Base-by-base conservation (phyloP, 1,140 invertebrate genomes). In the Melitaea cinxia region DNA sequence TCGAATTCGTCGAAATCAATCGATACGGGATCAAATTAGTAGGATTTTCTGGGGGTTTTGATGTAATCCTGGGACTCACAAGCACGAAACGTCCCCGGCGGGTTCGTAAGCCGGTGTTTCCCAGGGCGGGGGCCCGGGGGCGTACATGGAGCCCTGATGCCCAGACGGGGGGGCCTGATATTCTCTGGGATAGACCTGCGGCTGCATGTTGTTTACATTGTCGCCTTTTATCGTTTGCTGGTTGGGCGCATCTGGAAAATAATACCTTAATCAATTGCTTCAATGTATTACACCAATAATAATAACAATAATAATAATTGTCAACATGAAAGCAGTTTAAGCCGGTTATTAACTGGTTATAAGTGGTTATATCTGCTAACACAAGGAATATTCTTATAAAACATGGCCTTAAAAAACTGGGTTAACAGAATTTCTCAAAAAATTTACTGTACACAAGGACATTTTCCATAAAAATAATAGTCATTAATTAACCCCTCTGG, bases 191-290 rank as follows among this genome's bases (percentile, higher is more conserved):
- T 87, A 86, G 66, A 68, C 60, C 73, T 76, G 80, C 71, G 83
- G 82, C 75, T 80, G 77, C 78, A 80, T 86, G 85, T 89, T 91
- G 91, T 91, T 91, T 91, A 91, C 91, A 91, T 91, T 91, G 89
- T 91, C 89, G 87, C 89, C 88, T 80, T 90, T 88, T 69, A 82
- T 65, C 66, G 80, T 78, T 85, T 89, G 82, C 71, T 83, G 83
- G 68, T 79, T 87, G 63, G 88, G 85, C 35, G 84, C 76, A 89
- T 92, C 91, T 92, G 91, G 45, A 89, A 91, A 83, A 72, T 77
- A 72, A 82, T 53, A 70, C 50, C 49, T 39, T 21, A 58, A 57
- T 73, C 28, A 70, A 55, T 68, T 66, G 56, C 10, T 60, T 59
- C 37, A 47, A 17, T 42, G 37, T 17, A 42, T 42, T 42, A 19